Evolutionary conservation across 23 tunicate genomes (phyloP).

Genomic region (Halocynthia aurantium): DNA sequence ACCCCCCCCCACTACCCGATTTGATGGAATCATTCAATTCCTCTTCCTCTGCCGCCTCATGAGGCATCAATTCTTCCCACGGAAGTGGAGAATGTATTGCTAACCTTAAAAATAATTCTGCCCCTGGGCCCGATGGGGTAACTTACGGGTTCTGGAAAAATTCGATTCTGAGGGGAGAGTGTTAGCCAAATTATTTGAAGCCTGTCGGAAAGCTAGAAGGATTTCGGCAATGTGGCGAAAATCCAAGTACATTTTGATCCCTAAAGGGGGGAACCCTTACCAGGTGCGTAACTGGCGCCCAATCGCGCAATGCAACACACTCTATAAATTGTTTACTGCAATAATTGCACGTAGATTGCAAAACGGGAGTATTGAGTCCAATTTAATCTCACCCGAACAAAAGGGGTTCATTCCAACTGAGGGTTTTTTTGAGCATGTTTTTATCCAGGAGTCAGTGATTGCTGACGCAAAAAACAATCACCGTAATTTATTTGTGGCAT

Average conservation of each 20-base stretch:
- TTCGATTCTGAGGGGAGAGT: background rate
- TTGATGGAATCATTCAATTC: background rate
- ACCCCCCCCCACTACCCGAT: background rate
- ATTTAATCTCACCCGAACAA: background rate
- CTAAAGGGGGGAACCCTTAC: background rate
- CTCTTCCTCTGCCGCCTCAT: background rate
- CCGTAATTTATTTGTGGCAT: slow-evolving; percentile 1
- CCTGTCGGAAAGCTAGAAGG: background rate
- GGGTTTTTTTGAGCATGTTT: slow-evolving; percentile 6
- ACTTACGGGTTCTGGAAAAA: slow-evolving; percentile 4
- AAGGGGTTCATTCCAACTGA: slow-evolving; percentile 14
- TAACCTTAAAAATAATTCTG: background rate
- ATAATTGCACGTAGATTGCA: background rate
- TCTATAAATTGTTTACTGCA: background rate
- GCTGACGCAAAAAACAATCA: background rate
- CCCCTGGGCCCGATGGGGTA: slow-evolving; percentile 16
- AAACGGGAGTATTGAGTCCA: background rate
- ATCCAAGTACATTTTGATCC: background rate
- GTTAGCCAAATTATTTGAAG: background rate
- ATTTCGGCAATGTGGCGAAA: slow-evolving; percentile 7
- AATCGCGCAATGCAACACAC: background rate
- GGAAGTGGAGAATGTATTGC: background rate
- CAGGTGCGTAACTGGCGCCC: no score
- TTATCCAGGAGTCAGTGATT: background rate
- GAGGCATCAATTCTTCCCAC: slow-evolving; percentile 2